Conservation (phyloP, 2,888 invertebrate genomes). For the Dicranocentrus wangi region DNA sequence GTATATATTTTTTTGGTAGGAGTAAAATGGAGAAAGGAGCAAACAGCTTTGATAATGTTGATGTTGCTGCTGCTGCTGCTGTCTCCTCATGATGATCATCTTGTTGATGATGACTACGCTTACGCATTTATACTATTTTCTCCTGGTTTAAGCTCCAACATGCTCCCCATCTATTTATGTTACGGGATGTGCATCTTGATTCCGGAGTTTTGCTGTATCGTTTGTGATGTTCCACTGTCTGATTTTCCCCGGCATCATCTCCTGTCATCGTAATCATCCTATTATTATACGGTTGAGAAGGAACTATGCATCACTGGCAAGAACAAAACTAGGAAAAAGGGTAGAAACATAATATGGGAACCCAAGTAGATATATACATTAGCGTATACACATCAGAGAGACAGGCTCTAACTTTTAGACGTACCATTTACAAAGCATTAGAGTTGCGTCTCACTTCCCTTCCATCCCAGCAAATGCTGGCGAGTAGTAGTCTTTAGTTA, state of each 20-base stretch:
- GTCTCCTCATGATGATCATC: conserved; percentile 4
- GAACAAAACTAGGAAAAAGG: conserved; percentile 11
- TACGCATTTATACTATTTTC: conserved; percentile 29
- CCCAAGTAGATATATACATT: no score
- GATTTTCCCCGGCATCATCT: conserved; percentile 60
- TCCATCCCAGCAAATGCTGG: no score
- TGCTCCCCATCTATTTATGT: not conserved
- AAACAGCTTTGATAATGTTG: conserved; percentile 42
- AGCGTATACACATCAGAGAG: no score
- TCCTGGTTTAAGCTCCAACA: conserved; percentile 9
- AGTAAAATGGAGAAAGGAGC: conserved; percentile 6
- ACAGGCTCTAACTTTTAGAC: no score
- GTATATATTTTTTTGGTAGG: no score
- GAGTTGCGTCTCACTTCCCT: no score
- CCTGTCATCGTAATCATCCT: conserved; percentile 62
- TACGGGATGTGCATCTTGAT: conserved; percentile 50
- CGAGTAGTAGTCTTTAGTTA: no score
- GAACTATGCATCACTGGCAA: conserved; percentile 47
- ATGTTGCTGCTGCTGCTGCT: conserved; percentile 11
- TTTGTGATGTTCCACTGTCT: conserved; percentile 56
- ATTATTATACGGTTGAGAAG: conserved; percentile 60
- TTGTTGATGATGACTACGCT: conserved; percentile 35
- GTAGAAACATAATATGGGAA: no score
- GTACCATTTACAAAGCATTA: no score
- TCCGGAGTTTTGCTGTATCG: conserved; percentile 14